phyloP scores from a whole-genome alignment of 2,797 vertebrate species.

The Limnodromus scolopaceus region DNA sequence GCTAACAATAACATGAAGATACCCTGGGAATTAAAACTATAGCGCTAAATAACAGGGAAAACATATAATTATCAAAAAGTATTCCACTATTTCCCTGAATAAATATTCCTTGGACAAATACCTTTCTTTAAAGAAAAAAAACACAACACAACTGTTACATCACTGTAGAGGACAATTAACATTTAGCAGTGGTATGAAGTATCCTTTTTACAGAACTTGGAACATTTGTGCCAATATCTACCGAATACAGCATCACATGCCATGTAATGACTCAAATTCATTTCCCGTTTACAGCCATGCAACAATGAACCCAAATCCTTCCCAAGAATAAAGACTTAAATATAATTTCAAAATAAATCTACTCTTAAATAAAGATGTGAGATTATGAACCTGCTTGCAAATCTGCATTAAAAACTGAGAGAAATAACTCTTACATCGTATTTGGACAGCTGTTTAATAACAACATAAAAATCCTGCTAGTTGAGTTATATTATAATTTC shows the following conservation, averaged over 20 bases:
- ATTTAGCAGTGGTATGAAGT: not conserved
- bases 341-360: not conserved
- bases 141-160: too few species aligned
- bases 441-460: slow-evolving; percentile 63
- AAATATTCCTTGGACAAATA: not conserved
- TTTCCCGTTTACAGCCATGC: not conserved
- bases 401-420: not conserved
- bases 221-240: not conserved
- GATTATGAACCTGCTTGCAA: not conserved
- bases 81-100: not conserved
- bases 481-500: not conserved
- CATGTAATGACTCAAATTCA: not conserved
- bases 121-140: not conserved
- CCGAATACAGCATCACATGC: not conserved
- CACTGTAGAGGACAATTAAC: not conserved
- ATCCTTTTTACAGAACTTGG: not conserved
- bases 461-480: slow-evolving; percentile 25
- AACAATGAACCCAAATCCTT: not conserved
- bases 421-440: not conserved
- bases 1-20: not conserved
- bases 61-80: not conserved
- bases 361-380: not conserved
- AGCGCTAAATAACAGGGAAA: not conserved
- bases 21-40: not conserved
- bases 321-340: not conserved